phyloP scores from a whole-genome alignment of 2,888 invertebrate genomes.

The Xanthorhoe designata region DNA sequence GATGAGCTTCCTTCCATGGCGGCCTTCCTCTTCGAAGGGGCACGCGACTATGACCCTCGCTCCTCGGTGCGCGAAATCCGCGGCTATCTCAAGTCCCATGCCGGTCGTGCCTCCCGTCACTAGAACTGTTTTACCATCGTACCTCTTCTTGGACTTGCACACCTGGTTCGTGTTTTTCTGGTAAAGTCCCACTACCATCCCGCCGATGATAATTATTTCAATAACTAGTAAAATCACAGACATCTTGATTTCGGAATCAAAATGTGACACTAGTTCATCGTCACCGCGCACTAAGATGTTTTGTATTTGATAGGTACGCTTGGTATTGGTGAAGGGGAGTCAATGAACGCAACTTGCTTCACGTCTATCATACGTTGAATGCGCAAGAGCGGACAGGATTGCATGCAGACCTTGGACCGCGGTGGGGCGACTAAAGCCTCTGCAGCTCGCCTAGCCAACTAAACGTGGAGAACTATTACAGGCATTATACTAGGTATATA shows the following conservation, averaged over 20 bases:
- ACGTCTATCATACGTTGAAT: constrained; percentile 41
- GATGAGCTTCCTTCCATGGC: constrained; percentile 84
- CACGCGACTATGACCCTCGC: constrained; percentile 76
- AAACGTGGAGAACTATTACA: not conserved
- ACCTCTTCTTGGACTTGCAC: constrained; percentile 71
- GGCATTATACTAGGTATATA: not conserved
- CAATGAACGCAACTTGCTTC: constrained; percentile 45
- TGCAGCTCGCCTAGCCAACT: not conserved
- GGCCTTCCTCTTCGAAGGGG: constrained; percentile 71
- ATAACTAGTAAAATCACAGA: constrained; percentile 54
- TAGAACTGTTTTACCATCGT: constrained; percentile 69
- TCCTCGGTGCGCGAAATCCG: constrained; percentile 72
- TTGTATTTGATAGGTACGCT: constrained; percentile 24
- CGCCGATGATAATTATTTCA: constrained; percentile 56
- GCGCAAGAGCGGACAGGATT: constrained; percentile 53
- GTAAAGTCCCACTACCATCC: constrained; percentile 66
- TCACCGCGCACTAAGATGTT: not conserved
- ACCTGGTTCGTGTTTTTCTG: constrained; percentile 75
- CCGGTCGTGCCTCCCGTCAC: constrained; percentile 77
- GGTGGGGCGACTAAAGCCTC: constrained; percentile 23
- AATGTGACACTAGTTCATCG: not conserved
- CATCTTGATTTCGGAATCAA: constrained; percentile 44
- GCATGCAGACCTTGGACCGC: constrained; percentile 32
- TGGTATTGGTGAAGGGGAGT: constrained; percentile 40
- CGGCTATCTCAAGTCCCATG: constrained; percentile 74